A percentile compares a stretch with the other conserved stretches of the same genome.
phyloP scores from a whole-genome alignment of 1,140 invertebrate species.

The Drosophila erecta region DNA sequence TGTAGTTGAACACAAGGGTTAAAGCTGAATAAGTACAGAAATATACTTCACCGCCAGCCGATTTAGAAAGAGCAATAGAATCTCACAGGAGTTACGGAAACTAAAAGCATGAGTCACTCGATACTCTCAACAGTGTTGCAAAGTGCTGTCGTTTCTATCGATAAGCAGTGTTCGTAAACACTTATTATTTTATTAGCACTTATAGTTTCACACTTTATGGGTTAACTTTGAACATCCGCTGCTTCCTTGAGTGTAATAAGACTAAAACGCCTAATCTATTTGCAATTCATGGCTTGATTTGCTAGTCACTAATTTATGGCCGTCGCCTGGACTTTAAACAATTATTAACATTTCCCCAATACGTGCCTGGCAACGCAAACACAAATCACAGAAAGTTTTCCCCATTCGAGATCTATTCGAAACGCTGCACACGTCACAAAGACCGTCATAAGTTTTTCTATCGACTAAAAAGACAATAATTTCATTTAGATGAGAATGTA shows the following conservation, averaged over 20 bases:
- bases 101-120: too few relatives aligned
- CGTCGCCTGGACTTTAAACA: conserved; percentile 47
- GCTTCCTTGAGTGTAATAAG: conserved; percentile 3
- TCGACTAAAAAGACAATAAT: conserved; percentile 53
- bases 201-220: too few relatives aligned
- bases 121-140: too few relatives aligned
- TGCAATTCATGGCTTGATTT: conserved; percentile 56
- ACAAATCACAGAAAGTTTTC: conserved; percentile 46
- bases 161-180: too few relatives aligned
- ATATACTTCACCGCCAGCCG: background rate
- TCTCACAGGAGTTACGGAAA: too few relatives aligned
- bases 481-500: conserved; percentile 72
- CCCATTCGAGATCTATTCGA: conserved; percentile 29
- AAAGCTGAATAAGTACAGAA: too few relatives aligned
- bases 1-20: too few relatives aligned
- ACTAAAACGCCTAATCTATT: conserved; percentile 21
- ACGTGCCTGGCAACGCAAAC: conserved; percentile 58
- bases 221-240: too few relatives aligned
- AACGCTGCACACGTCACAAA: conserved; percentile 47
- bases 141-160: too few relatives aligned
- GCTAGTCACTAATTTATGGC: conserved; percentile 62
- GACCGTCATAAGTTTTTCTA: conserved; percentile 26
- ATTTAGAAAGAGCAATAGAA: background rate
- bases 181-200: too few relatives aligned
- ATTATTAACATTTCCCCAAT: conserved; percentile 65